phyloP scores from a whole-genome alignment of 2,797 vertebrate genomes.

The Poecilia picta region DNA sequence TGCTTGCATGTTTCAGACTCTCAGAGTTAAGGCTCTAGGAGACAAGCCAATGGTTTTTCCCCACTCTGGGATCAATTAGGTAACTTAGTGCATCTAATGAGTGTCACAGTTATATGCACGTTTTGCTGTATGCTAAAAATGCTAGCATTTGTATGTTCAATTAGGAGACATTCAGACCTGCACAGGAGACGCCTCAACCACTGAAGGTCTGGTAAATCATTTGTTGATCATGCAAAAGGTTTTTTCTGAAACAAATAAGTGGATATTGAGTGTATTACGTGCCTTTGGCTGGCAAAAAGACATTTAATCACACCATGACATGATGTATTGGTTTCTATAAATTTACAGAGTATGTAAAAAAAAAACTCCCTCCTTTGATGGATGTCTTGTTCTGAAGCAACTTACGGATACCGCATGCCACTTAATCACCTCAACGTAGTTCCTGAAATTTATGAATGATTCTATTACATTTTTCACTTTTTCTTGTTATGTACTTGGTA shows the following conservation, averaged over 20 bases:
- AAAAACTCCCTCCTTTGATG: background rate
- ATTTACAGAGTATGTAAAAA: background rate
- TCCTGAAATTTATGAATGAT: background rate
- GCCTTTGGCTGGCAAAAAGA: background rate
- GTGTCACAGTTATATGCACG: conserved; percentile 39
- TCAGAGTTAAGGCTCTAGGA: conserved; percentile 20
- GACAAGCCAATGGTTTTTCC: conserved; percentile 35
- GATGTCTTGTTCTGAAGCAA: background rate
- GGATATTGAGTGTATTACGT: background rate
- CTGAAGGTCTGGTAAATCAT: conserved; percentile 26
- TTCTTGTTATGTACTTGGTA: background rate
- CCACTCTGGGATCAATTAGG: conserved; percentile 69
- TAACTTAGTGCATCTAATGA: conserved; percentile 54
- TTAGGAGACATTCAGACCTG: conserved; percentile 43
- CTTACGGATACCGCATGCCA: background rate
- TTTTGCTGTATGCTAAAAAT: conserved; percentile 61
- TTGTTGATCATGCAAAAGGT: background rate
- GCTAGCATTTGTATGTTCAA: conserved; percentile 53
- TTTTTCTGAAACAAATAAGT: background rate
- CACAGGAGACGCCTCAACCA: conserved; percentile 15
- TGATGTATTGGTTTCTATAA: background rate
- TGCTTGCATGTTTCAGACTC: conserved; percentile 48
- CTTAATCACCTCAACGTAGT: conserved; percentile 2
- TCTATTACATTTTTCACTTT: background rate
- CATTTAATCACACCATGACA: background rate